Conservation (phyloP, 2,888 invertebrate species). For the Dicranocentrus wangi region DNA sequence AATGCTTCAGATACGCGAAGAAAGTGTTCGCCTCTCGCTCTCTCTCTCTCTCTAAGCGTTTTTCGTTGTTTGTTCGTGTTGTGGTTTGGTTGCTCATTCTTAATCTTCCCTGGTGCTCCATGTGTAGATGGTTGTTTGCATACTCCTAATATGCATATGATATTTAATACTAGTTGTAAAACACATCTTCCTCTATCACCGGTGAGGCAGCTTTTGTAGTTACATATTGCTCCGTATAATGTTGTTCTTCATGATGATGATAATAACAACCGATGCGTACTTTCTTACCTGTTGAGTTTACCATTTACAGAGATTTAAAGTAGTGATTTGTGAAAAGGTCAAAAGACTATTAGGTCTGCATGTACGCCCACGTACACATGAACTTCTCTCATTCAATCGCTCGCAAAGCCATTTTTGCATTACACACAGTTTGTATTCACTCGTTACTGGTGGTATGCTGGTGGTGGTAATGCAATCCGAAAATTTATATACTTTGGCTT, state of each 20-base stretch:
- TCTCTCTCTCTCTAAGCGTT: too few relatives aligned
- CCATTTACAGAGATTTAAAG: constrained; percentile 73
- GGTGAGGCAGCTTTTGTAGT: constrained; percentile 11
- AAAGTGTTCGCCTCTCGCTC: too few relatives aligned
- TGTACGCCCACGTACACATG: constrained; percentile 68
- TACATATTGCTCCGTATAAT: neutral
- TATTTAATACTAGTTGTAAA: constrained; percentile 3
- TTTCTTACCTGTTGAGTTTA: constrained; percentile 69
- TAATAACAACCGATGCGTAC: constrained; percentile 45
- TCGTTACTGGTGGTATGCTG: too few relatives aligned
- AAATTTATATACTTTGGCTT: too few relatives aligned
- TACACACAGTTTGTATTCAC: too few relatives aligned
- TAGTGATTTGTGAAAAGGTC: constrained; percentile 73
- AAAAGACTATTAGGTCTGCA: constrained; percentile 72
- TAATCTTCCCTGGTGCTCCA: too few relatives aligned
- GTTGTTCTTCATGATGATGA: constrained; percentile 40
- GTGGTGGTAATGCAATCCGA: too few relatives aligned
- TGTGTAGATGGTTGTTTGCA: too few relatives aligned
- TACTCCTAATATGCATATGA: neutral
- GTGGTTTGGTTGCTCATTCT: too few relatives aligned
- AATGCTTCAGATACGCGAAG: too few relatives aligned
- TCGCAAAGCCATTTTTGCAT: neutral
- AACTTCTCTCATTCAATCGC: constrained; percentile 15
- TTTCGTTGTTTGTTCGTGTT: too few relatives aligned
- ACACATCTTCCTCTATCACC: neutral